Base-by-base conservation (phyloP, 2,888 invertebrate species). In the Eilema depressum region DNA sequence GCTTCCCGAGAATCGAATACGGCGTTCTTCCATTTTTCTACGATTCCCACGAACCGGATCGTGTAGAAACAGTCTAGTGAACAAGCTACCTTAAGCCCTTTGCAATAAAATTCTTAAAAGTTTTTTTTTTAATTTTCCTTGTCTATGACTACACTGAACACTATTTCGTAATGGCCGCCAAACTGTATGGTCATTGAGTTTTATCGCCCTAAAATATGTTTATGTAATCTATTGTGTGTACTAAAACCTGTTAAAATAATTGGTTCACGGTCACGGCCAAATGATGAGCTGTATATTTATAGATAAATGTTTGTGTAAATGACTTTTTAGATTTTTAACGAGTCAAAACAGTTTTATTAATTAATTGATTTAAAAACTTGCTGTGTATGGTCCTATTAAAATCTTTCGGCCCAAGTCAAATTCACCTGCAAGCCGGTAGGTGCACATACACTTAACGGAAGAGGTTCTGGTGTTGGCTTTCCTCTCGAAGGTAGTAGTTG, bases 201-300 rank as follows among this genome's bases (percentile, higher is more conserved):
- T 68, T 33, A 68, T 68, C 57, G 30, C 30, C 68, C 11, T 33
- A 37, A 68, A 53, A 56, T 53, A 56, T 68, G 56, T 68, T 56
- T 63, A 63, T 68, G 56, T 68, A 56, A 63, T 63, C 62, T 33
- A 53, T 30, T 11, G 14, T 61, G 47, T 47, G 61, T 66, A 53
- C n/a, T 20, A 41, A 17, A 61, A 67, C 25, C 5, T 3, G 41
- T 61, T 67, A 53, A n/a, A n/a, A n/a, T n/a, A n/a, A 61, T 61
- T 67, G 47, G 47, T 41, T 37, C 41, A 53, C 23, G 67, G 67
- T 41, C 61, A 41, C 26, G 66, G 66, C n/a, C 28, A 59, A 57
- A 14, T 33, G 26, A 28, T 62, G 62, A 33, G 33, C 30, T n/a
- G 41, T 14, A 41, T 41, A 41, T 41, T 41, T 41, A 41, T 41